These are phyloP conservation scores for Acanthococcus lagerstroemiae DNA, from an alignment of 2,888 invertebrate genomes.

Conservation along the genomic window DNA sequence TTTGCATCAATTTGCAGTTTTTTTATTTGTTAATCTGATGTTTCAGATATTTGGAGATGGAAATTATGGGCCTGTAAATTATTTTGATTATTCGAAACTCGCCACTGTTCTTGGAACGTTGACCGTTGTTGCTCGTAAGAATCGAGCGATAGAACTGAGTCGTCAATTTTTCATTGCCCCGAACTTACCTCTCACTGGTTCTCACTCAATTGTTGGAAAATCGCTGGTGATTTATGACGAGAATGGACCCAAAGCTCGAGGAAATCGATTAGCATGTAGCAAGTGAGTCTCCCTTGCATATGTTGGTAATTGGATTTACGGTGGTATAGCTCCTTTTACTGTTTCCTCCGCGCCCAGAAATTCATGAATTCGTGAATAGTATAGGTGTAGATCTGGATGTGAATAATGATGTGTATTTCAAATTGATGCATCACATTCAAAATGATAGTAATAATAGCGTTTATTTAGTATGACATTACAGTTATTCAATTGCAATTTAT, in stretches of 20 bases:
- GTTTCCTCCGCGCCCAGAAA: too few relatives aligned
- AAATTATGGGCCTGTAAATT: constrained; percentile 28
- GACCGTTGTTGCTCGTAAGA: constrained; percentile 63
- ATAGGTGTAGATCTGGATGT: too few relatives aligned
- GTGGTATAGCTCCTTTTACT: too few relatives aligned
- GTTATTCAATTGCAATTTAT: too few relatives aligned
- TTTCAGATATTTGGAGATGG: constrained; percentile 8
- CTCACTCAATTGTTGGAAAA: constrained; percentile 61
- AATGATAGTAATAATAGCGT: too few relatives aligned
- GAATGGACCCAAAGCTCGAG: constrained; percentile 74
- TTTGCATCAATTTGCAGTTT: too few relatives aligned
- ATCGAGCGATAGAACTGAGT: constrained; percentile 54
- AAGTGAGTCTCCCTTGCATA: constrained; percentile 60
- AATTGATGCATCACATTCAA: too few relatives aligned
- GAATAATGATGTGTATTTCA: too few relatives aligned
- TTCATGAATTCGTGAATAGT: too few relatives aligned
- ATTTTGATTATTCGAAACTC: constrained; percentile 57
- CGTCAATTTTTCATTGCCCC: constrained; percentile 69
- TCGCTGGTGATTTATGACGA: constrained; percentile 82
- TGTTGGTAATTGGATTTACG: too few relatives aligned
- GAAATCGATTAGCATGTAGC: constrained; percentile 80
- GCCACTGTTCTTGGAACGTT: constrained; percentile 59
- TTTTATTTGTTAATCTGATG: constrained; percentile 2
- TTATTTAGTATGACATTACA: too few relatives aligned
- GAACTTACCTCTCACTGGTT: constrained; percentile 64